phyloP scores from a whole-genome alignment of 2,797 vertebrate species.

The Capromys pilorides region DNA sequence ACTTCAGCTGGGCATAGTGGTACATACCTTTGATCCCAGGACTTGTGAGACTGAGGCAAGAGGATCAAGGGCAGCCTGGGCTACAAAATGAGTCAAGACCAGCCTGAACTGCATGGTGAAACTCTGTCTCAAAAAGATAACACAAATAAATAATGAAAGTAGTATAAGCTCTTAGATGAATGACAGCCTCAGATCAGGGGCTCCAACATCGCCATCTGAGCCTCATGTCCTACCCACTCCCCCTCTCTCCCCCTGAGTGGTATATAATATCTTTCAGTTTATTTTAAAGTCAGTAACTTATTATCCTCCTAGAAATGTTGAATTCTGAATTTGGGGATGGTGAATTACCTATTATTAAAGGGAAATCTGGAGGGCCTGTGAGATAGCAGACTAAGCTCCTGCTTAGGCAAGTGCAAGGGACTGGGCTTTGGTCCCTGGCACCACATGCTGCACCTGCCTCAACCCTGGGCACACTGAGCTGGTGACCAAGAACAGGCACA shows the following conservation, averaged over 20 bases:
- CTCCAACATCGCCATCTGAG: background rate
- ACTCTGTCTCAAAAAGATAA: background rate
- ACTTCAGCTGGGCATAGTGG: background rate
- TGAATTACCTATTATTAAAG: background rate
- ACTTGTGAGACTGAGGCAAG: background rate
- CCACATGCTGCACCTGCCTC: no score
- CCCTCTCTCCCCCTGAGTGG: background rate
- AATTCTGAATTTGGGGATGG: background rate
- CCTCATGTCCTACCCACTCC: background rate
- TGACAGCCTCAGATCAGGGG: background rate
- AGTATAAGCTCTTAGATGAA: background rate
- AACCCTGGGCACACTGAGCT: no score
- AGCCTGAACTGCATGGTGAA: background rate
- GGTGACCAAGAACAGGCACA: no score
- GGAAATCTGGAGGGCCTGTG: background rate
- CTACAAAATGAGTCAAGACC: background rate
- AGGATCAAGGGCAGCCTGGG: background rate
- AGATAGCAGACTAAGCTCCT: no score
- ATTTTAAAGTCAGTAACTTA: background rate
- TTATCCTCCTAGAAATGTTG: background rate
- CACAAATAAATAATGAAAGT: background rate
- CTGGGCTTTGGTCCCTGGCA: no score
- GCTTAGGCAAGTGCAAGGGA: no score
- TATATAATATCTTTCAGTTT: slow-evolving; percentile 1
- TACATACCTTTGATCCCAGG: background rate